phyloP scores from a whole-genome alignment of 2,113 vertebrate genomes.

The Cavia aperea region DNA sequence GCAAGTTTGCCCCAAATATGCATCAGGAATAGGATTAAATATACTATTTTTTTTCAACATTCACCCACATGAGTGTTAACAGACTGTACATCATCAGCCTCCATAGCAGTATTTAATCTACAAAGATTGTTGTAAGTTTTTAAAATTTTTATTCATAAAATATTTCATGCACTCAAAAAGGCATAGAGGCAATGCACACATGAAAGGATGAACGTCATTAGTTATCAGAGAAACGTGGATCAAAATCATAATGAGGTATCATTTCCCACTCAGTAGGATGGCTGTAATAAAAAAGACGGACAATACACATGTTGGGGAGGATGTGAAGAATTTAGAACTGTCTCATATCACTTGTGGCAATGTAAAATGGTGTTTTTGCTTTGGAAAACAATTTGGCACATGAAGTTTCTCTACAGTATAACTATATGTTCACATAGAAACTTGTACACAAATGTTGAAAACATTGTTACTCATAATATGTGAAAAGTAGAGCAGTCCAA shows the following conservation, averaged over 20 bases:
- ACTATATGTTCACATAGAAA: background rate
- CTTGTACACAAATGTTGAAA: background rate
- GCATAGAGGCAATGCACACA: background rate
- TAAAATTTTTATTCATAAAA: constrained; percentile 5
- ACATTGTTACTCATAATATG: background rate
- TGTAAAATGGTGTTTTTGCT: background rate
- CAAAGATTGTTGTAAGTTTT: background rate
- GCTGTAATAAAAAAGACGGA: background rate
- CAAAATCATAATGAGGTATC: background rate
- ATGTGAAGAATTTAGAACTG: background rate
- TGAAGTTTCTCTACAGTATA: background rate
- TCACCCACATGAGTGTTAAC: background rate
- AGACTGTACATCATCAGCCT: background rate
- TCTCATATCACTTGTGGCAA: background rate
- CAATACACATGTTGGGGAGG: background rate
- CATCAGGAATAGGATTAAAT: background rate
- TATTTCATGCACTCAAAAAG: constrained; percentile 3
- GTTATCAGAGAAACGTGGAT: constrained; percentile 7
- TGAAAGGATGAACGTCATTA: background rate
- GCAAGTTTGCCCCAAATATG: background rate
- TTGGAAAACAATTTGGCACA: background rate
- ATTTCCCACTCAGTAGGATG: background rate
- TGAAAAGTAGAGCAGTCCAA: background rate
- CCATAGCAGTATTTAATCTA: background rate
- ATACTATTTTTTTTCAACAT: background rate